Percentiles rank a stretch among this genome's conserved stretches.
phyloP scores from a whole-genome alignment of 2,113 vertebrate genomes.

The Tinamus guttatus region DNA sequence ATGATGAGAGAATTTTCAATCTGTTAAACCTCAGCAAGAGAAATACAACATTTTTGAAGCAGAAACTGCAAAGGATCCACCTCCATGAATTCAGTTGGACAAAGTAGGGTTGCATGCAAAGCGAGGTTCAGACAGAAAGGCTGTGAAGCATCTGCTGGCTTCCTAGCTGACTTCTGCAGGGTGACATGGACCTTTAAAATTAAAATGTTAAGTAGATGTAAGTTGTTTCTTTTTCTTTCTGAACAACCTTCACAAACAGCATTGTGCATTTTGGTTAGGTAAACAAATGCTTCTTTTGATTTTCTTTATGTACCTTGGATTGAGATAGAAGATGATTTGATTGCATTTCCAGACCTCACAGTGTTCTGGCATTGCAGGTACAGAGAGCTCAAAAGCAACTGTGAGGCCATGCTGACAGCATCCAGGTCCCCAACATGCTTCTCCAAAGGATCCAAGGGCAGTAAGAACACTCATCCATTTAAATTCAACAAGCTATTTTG shows the following conservation, averaged over 20 bases:
- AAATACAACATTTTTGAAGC: background rate
- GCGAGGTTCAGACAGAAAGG: background rate
- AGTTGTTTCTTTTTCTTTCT: background rate
- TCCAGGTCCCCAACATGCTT: background rate
- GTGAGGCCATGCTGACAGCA: background rate
- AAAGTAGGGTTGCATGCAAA: background rate
- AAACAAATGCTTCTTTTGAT: constrained; percentile 20
- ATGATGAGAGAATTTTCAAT: background rate
- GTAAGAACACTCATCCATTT: background rate
- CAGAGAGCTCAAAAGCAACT: background rate
- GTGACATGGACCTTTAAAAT: background rate
- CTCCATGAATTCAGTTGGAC: background rate
- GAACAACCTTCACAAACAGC: background rate
- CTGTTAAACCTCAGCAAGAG: background rate
- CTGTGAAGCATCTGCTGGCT: background rate
- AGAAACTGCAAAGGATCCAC: background rate
- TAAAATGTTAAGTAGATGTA: background rate
- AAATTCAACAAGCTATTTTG: background rate
- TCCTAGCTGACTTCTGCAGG: background rate
- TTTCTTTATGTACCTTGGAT: background rate
- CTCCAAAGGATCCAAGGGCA: background rate
- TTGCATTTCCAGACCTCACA: background rate
- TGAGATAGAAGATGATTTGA: background rate
- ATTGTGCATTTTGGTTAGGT: background rate
- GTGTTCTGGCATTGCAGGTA: background rate